Evolutionary conservation across 2,797 vertebrate species (phyloP).

Genomic region (Microctenopoma lineatum): DNA sequence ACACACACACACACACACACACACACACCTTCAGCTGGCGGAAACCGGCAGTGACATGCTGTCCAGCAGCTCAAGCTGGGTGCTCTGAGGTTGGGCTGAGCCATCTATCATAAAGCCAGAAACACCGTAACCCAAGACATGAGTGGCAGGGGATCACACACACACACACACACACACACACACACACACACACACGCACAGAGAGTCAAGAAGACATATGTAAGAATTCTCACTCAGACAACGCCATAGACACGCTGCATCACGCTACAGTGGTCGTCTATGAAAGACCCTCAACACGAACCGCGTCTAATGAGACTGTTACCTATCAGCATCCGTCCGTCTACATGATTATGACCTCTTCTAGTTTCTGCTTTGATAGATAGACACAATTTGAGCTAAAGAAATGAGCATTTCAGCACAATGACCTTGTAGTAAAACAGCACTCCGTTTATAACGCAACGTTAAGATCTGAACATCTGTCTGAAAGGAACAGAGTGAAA

Average conservation of each 20-base stretch:
- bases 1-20: constrained; percentile 52
- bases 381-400: too few relatives aligned
- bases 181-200: constrained; percentile 30
- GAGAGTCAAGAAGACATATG: constrained; percentile 33
- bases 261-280: constrained; percentile 25
- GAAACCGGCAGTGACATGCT: constrained; percentile 82
- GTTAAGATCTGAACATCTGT: too few relatives aligned
- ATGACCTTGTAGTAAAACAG: too few relatives aligned
- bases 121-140: constrained; percentile 83
- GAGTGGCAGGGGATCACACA: constrained; percentile 72
- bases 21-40: constrained; percentile 51
- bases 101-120: constrained; percentile 85
- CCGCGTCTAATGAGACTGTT: constrained; percentile 33
- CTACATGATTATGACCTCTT: neutral
- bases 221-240: constrained; percentile 34
- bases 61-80: constrained; percentile 67
- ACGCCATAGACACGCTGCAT: constrained; percentile 17
- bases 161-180: constrained; percentile 39
- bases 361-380: neutral
- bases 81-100: constrained; percentile 76
- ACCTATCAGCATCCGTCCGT: too few relatives aligned
- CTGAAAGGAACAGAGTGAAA: too few relatives aligned
- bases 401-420: too few relatives aligned
- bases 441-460: too few relatives aligned
- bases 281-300: constrained; percentile 21